These are phyloP conservation scores for Euplexia lucipara DNA, from an alignment of 2,888 invertebrate genomes.

Conservation along the genomic window DNA sequence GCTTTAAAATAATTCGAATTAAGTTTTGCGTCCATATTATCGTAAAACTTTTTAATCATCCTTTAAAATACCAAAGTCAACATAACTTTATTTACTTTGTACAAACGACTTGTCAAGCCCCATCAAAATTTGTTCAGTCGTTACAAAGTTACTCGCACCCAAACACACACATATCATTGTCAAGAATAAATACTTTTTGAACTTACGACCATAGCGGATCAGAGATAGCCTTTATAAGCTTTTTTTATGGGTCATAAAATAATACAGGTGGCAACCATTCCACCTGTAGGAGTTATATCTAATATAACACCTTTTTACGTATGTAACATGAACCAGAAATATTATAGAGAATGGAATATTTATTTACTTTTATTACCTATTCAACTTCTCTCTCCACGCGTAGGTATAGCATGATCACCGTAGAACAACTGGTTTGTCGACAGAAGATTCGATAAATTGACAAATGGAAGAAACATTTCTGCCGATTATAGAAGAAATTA, in stretches of 20 bases:
- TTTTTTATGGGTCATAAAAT: conserved; percentile 62
- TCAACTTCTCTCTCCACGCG: not conserved
- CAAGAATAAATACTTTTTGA: conserved; percentile 40
- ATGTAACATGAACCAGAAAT: conserved; percentile 39
- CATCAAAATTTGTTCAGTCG: conserved; percentile 16
- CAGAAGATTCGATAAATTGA: no score
- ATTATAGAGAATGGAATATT: conserved; percentile 16
- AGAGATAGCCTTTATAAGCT: conserved; percentile 49
- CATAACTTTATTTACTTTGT: not conserved
- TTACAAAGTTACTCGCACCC: conserved; percentile 12
- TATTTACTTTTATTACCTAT: conserved; percentile 23
- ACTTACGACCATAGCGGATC: conserved; percentile 31
- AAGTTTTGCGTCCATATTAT: not conserved
- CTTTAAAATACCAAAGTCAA: not conserved
- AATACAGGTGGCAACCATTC: conserved; percentile 50
- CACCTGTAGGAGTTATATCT: conserved; percentile 54
- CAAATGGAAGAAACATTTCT: no score
- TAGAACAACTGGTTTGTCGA: no score
- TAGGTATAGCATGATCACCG: no score
- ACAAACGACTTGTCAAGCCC: not conserved
- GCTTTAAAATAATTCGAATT: conserved; percentile 3
- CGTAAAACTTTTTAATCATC: not conserved
- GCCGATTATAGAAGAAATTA: no score
- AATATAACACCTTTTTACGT: conserved; percentile 57
- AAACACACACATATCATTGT: conserved; percentile 42